phyloP scores from a whole-genome alignment of 2,888 invertebrate genomes.

The Digitonthophagus gazella region DNA sequence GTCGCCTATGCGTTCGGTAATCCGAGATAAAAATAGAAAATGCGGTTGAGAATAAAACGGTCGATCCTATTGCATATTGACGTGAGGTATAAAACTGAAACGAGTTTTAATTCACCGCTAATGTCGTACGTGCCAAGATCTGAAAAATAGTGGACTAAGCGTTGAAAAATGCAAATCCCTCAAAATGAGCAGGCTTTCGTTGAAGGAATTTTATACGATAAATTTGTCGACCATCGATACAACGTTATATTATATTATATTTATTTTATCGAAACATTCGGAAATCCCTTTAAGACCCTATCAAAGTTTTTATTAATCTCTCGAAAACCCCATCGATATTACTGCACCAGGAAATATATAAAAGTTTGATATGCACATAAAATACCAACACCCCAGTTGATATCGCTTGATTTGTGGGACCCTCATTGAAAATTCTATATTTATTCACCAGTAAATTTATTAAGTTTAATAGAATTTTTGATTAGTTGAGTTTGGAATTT shows the following conservation, averaged over 20 bases:
- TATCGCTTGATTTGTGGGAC: too few relatives aligned
- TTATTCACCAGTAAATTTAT: too few relatives aligned
- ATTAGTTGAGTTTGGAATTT: too few relatives aligned
- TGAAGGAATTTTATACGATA: neutral
- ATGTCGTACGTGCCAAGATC: neutral
- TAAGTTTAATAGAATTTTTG: too few relatives aligned
- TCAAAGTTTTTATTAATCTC: too few relatives aligned
- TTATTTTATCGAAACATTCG: too few relatives aligned
- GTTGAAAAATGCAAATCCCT: neutral
- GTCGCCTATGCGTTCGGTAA: neutral
- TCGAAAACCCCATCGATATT: too few relatives aligned
- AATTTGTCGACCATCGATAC: neutral
- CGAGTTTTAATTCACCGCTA: neutral
- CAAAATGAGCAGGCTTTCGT: neutral
- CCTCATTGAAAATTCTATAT: too few relatives aligned
- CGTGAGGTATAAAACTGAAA: neutral
- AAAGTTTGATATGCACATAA: too few relatives aligned
- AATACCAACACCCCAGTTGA: too few relatives aligned
- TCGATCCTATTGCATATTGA: neutral
- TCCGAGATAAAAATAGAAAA: neutral
- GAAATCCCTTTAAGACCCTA: too few relatives aligned
- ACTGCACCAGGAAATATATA: too few relatives aligned
- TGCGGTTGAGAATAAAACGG: neutral
- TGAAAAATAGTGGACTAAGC: neutral
- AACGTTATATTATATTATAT: neutral